These are phyloP conservation scores for Pyxicephalus adspersus DNA, from an alignment of 2,113 vertebrate species.

Conservation along the genomic window DNA sequence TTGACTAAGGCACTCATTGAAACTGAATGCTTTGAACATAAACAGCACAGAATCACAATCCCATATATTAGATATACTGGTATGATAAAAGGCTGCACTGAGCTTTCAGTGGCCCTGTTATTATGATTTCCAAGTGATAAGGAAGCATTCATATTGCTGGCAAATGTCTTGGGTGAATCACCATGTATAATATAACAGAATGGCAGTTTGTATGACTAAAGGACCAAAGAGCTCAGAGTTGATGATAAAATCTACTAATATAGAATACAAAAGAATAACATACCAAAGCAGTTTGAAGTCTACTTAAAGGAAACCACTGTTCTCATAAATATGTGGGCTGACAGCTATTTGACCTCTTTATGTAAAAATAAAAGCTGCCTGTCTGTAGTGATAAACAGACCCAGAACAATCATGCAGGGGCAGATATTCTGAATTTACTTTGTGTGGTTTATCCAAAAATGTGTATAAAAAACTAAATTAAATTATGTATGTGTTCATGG, in stretches of 20 bases:
- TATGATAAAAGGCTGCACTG: slow-evolving; percentile 3
- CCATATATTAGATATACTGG: slow-evolving; percentile 27
- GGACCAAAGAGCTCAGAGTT: neutral
- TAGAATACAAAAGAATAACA: neutral
- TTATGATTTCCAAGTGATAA: slow-evolving; percentile 26
- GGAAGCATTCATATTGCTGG: slow-evolving; percentile 15
- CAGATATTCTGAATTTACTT: no score
- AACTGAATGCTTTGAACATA: slow-evolving; percentile 26
- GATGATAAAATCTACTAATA: neutral
- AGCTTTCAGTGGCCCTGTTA: slow-evolving; percentile 11
- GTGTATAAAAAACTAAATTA: no score
- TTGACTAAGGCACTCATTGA: slow-evolving; percentile 30
- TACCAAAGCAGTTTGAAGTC: no score
- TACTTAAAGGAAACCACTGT: no score
- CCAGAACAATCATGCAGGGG: no score
- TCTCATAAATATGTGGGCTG: no score
- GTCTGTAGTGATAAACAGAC: no score
- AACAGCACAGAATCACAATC: slow-evolving; percentile 18
- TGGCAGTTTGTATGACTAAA: slow-evolving; percentile 1
- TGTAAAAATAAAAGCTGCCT: no score
- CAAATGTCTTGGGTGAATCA: slow-evolving; percentile 27
- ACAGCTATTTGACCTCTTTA: no score
- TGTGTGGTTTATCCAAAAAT: no score
- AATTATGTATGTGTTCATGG: no score
- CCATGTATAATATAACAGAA: slow-evolving; percentile 12